These are phyloP conservation scores for Manis javanica DNA, from an alignment of 2,797 vertebrate genomes.

Conservation along the genomic window DNA sequence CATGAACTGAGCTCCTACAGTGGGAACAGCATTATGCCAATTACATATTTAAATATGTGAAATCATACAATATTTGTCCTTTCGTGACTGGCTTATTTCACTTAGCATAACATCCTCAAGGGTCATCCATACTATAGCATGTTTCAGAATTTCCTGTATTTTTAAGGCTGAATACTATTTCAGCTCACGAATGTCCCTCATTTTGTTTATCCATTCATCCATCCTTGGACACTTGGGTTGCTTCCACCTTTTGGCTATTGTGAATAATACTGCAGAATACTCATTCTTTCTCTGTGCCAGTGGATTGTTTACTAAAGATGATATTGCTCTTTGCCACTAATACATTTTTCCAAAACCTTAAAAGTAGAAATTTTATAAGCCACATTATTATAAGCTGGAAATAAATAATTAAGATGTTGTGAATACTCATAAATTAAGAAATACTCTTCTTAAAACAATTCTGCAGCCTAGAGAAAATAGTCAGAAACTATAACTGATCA, in stretches of 20 bases:
- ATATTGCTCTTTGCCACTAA: not conserved
- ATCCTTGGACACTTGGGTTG: no score
- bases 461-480: not conserved
- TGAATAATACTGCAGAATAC: not conserved
- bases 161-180: not conserved
- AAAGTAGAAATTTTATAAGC: not conserved
- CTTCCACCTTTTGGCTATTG: not conserved
- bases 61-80: not conserved
- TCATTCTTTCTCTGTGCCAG: not conserved
- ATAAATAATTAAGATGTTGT: not conserved
- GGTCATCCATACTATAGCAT: not conserved
- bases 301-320: not conserved
- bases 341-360: not conserved
- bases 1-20: not conserved
- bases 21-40: not conserved
- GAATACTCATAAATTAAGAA: not conserved
- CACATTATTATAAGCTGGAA: not conserved
- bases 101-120: not conserved
- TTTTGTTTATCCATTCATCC: not conserved
- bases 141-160: not conserved
- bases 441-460: not conserved
- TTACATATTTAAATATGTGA: not conserved
- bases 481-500: not conserved
- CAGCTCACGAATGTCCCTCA: not conserved
- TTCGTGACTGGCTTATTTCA: not conserved